phyloP scores from a whole-genome alignment of 2,888 invertebrate species.

The Euplexia lucipara region DNA sequence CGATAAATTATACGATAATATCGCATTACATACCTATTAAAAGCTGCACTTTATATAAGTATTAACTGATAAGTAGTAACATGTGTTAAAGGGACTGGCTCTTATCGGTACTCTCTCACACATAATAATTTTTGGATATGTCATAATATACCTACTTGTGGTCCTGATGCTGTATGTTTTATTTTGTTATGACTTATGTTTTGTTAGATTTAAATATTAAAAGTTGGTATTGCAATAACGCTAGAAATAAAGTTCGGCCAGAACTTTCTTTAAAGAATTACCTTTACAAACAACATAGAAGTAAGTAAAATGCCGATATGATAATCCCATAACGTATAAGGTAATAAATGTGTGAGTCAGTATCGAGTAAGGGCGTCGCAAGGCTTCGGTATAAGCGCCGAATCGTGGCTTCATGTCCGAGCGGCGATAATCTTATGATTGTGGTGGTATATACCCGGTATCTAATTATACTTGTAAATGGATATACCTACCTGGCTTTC shows the following conservation, averaged over 20 bases:
- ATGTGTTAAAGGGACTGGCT: slow-evolving; percentile 77
- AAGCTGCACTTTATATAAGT: slow-evolving; percentile 81
- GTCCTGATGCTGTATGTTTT: background rate
- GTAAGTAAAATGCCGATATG: slow-evolving; percentile 51
- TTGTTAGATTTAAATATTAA: slow-evolving; percentile 11
- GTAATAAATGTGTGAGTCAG: slow-evolving; percentile 76
- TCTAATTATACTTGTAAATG: slow-evolving; percentile 67
- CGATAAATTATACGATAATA: slow-evolving; percentile 85
- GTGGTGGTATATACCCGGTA: slow-evolving; percentile 61
- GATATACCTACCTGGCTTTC: slow-evolving; percentile 56
- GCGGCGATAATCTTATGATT: slow-evolving; percentile 70
- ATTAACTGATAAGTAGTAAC: slow-evolving; percentile 80
- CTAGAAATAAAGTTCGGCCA: background rate
- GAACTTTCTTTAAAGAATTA: slow-evolving; percentile 5
- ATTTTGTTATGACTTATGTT: slow-evolving; percentile 1
- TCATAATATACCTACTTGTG: slow-evolving; percentile 5
- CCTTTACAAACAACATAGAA: slow-evolving; percentile 31
- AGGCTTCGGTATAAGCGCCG: slow-evolving; percentile 84
- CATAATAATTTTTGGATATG: slow-evolving; percentile 20
- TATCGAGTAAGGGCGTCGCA: slow-evolving; percentile 76
- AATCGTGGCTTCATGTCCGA: slow-evolving; percentile 85
- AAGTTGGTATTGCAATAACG: background rate
- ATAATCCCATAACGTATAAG: slow-evolving; percentile 66
- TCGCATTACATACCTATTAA: slow-evolving; percentile 84
- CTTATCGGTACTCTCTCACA: slow-evolving; percentile 65